Percentiles rank a stretch among this genome's conserved stretches.
Evolutionary conservation across 1,140 invertebrate genomes (phyloP).

Genomic region (Pogonus chalceus): DNA sequence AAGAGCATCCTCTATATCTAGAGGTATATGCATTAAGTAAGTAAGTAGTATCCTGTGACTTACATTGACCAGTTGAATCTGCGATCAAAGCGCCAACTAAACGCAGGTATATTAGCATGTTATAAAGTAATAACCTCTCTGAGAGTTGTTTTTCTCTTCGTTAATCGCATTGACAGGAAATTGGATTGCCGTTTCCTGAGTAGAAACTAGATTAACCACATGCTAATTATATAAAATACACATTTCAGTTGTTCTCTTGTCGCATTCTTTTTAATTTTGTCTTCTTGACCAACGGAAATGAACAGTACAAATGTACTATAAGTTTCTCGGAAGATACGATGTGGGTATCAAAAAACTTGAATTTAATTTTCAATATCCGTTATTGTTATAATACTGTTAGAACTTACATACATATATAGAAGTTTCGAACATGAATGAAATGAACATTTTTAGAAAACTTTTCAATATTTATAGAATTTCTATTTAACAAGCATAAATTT

Average conservation of each 20-base stretch:
- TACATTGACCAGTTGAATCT: neutral
- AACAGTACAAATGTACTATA: neutral
- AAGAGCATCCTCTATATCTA: neutral
- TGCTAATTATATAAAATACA: neutral
- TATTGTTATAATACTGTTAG: neutral
- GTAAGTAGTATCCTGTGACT: neutral
- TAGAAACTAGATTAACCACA: neutral
- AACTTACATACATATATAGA: no score
- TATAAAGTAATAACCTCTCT: no score
- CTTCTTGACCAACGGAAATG: neutral
- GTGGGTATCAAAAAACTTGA: neutral
- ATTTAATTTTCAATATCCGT: neutral
- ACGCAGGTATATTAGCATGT: no score
- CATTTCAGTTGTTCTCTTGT: neutral
- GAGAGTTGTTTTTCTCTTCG: conserved; percentile 16
- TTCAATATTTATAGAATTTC: no score
- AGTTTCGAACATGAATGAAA: no score
- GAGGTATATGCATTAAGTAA: neutral
- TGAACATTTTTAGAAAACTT: no score
- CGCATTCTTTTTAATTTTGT: neutral
- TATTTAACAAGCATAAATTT: no score
- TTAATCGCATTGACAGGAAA: conserved; percentile 12
- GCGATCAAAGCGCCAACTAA: neutral
- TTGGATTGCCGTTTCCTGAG: conserved; percentile 15
- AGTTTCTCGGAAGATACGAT: neutral